Percentiles rank a stretch among this genome's conserved stretches.
Conservation (phyloP, 2,113 vertebrate genomes). For the Cebus imitator region DNA sequence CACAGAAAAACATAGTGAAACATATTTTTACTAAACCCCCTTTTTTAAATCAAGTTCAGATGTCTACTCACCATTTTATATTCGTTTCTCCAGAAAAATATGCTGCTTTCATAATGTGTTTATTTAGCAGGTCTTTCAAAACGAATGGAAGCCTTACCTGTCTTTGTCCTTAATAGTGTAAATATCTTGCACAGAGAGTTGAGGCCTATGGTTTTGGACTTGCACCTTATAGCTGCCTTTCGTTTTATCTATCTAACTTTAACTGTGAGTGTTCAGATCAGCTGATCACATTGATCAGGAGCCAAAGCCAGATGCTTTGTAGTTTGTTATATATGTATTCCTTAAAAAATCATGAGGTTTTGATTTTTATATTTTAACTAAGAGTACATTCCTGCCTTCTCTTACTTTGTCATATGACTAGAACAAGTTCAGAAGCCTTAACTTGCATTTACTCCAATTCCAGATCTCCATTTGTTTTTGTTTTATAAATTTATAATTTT, state of each 20-base stretch:
- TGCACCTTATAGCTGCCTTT: conserved; percentile 75
- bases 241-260: conserved; percentile 35
- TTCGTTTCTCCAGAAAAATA: background rate
- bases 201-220: conserved; percentile 72
- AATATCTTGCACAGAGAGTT: background rate
- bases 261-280: conserved; percentile 69
- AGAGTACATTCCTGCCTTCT: background rate
- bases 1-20: conserved; percentile 41
- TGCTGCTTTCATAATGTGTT: conserved; percentile 54
- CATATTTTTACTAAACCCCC: background rate
- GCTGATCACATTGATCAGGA: conserved; percentile 86
- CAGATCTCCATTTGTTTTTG: background rate
- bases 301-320: conserved; percentile 76
- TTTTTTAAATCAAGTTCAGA: conserved; percentile 48
- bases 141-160: conserved; percentile 19
- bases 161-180: conserved; percentile 35
- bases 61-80: conserved; percentile 62
- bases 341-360: conserved; percentile 24
- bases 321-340: conserved; percentile 39
- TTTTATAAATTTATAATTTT: conserved; percentile 11
- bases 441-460: conserved; percentile 8
- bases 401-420: background rate
- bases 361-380: conserved; percentile 41
- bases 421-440: conserved; percentile 49
- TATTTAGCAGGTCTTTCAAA: conserved; percentile 41